Evolutionary conservation across 2,888 invertebrate genomes (phyloP), one percentile per base, ranked within the genome.

Genomic region (Pseudococcus jackbeardsleyi): DNA sequence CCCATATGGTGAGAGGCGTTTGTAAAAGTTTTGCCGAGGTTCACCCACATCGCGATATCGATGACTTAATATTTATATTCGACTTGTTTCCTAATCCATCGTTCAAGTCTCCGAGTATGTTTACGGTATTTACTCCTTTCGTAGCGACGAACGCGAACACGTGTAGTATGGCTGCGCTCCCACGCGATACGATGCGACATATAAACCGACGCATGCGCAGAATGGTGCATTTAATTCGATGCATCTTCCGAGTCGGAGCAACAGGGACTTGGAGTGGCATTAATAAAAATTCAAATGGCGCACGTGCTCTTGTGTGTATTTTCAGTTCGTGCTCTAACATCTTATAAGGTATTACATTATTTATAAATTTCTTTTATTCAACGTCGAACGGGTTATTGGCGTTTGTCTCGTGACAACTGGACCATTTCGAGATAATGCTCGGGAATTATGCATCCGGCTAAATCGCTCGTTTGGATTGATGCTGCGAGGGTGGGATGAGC

Each of bases 201-300:
- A 8, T 33, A 50, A 17, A 68, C n/a, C 68, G 22, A 42, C 59
- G 64, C 64, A 64, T 59, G 86, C 59, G 59, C 86, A 19, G 39
- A 5, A 8, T 22, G 68, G 68, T 86, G 86, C 72, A 72, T 86
- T 86, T 77, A 72, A 86, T 86, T 72, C 48, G 50, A 86, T 72
- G 86, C 86, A 68, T 64, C 26, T 22, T 19, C 82, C 84, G 84
- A 54, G 33, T 12, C 12, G 33, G 17, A 26, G 12, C 12, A 26
- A n/a, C 17, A 19, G 64, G 11, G 64, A 12, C 19, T 46, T 82
- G 15, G 42, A 68, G 64, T 46, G 68, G 72, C 86, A 68, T 72
- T 72, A 68, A 86, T 86, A 86, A 86, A 86, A 86, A 86, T 86
- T 86, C 86, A 86, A 86, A 86, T 86, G 46, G 72, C 86, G 86